Evolutionary conservation across 2,797 vertebrate species (phyloP).

Genomic region (Cossypha heuglini): DNA sequence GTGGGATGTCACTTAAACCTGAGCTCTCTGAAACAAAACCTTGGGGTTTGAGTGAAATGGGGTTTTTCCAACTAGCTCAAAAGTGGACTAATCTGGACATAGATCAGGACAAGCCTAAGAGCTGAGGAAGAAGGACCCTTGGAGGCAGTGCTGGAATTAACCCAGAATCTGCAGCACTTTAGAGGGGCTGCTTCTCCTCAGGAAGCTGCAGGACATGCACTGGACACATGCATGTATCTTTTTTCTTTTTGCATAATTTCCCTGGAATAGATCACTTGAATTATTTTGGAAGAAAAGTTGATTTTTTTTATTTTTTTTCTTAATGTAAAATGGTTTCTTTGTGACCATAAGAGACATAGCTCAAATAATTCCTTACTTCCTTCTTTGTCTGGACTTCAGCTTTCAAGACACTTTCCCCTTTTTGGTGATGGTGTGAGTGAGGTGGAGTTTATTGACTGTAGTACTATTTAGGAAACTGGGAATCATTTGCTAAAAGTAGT

Average conservation of each 20-base stretch:
- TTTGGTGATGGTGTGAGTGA: background rate
- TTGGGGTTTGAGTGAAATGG: background rate
- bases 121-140: accelerated
- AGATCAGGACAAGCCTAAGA: background rate
- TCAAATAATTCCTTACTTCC: background rate
- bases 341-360: background rate
- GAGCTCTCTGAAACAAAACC: background rate
- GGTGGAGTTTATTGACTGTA: background rate
- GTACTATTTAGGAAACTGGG: background rate
- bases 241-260: background rate
- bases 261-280: background rate
- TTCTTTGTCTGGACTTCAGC: background rate
- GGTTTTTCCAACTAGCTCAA: background rate
- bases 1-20: background rate
- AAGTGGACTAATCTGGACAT: background rate
- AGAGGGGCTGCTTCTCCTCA: background rate
- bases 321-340: background rate
- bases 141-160: background rate
- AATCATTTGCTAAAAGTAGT: background rate
- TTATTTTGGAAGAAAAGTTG: background rate
- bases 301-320: background rate
- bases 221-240: accelerated
- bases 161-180: background rate
- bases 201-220: background rate
- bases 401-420: background rate